A percentile compares a stretch with the other conserved stretches of the same genome.
Conservation (phyloP, 1,140 invertebrate genomes). For the Brachionus sp. region DNA sequence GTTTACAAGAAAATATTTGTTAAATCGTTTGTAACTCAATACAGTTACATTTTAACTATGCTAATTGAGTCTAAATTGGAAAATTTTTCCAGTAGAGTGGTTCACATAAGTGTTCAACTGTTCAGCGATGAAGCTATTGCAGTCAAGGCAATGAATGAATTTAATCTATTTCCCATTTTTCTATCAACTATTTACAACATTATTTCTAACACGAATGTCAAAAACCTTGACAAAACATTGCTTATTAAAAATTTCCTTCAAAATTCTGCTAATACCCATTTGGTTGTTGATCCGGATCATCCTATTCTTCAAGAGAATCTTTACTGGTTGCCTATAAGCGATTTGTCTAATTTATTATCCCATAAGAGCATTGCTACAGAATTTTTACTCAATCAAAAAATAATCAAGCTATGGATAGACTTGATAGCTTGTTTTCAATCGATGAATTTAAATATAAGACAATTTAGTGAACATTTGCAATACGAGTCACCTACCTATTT, state of each 20-base stretch:
- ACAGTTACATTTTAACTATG: constrained; percentile 85
- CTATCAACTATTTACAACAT: constrained; percentile 85
- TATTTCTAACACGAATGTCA: constrained; percentile 69
- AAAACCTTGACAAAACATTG: constrained; percentile 60
- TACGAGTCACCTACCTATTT: constrained; percentile 94
- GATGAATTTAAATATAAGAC: constrained; percentile 89
- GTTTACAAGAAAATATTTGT: constrained; percentile 90
- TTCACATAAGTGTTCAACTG: constrained; percentile 90
- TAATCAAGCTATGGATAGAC: constrained; percentile 88
- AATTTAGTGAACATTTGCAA: constrained; percentile 84
- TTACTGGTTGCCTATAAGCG: constrained; percentile 93
- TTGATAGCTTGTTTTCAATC: constrained; percentile 90
- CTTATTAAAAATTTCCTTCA: background rate
- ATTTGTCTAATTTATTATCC: constrained; percentile 92
- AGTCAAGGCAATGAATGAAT: constrained; percentile 79
- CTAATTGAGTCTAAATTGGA: constrained; percentile 78
- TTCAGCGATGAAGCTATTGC: constrained; percentile 90
- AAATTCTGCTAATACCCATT: background rate
- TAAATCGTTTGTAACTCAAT: constrained; percentile 88
- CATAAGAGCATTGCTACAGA: constrained; percentile 81
- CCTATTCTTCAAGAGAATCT: constrained; percentile 93
- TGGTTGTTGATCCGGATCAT: constrained; percentile 71
- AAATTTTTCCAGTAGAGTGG: constrained; percentile 88
- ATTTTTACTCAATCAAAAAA: constrained; percentile 78
- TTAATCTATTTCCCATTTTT: constrained; percentile 86